Evolutionary conservation across 2,888 invertebrate genomes (phyloP), one percentile per base, ranked within the genome.

Genomic region (Capitulum mitella): DNA sequence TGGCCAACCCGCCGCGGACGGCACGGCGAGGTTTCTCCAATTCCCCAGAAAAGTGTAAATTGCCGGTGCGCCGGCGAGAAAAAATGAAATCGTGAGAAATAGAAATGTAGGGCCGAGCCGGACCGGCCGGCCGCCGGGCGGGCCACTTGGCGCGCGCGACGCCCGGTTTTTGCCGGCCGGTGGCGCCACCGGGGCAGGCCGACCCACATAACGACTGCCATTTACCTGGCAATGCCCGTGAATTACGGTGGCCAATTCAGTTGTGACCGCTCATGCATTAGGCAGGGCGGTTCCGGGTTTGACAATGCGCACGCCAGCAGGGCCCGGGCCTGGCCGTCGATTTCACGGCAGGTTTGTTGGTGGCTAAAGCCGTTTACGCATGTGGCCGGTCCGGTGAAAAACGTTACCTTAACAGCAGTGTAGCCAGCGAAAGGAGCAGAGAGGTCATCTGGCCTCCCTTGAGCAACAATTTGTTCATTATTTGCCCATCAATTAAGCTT

Each of bases 1-100:
- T 16, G 34, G 19, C 64, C 19, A 10, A 2, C 10, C 19, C 29
- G 22, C 10, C 70, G 40, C 70, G 19, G 70, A 34, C 37, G 70
- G 8, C 19, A 1, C 40, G 10, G 26, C 37, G 3, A 10, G 26
- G 40, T 70, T 70, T 70, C 70, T 70, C 70, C 70, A 37, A 70
- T 1, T 22, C 70, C 12, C 70, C 70, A 70, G 70, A 40, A 70
- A 70, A 70, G 70, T 70, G 70, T 40, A 70, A 70, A 37, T 70
- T 70, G 70, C 22, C 26, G 26, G 37, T 37, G 70, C 70, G 70
- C 37, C 70, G 37, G 70, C 70, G 70, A 70, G 70, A 70, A 70
- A 70, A 64, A 70, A 70, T 40, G 70, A 70, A 70, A 70, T 70
- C 70, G 70, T 70, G 70, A 70, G 70, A 70, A 70, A 70, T 70